Evolutionary conservation across 1,140 invertebrate genomes (phyloP).

Genomic region (Globodera ellingtonae): DNA sequence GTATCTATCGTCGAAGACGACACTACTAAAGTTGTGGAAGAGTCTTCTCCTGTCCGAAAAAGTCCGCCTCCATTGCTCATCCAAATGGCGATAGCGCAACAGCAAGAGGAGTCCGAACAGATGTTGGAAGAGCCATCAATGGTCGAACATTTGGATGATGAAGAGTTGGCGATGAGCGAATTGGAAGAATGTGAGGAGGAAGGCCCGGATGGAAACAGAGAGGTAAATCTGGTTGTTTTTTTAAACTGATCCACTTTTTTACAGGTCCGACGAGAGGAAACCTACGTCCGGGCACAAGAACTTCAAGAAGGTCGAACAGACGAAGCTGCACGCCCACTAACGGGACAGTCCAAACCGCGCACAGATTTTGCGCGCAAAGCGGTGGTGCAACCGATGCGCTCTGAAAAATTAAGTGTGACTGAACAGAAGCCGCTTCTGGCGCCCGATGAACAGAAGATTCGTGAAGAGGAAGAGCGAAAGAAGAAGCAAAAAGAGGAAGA

Average conservation of each 20-base stretch:
- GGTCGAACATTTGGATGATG: constrained; percentile 18
- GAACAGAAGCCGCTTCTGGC: constrained; percentile 32
- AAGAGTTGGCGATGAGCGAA: constrained; percentile 12
- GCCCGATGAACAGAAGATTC: constrained; percentile 30
- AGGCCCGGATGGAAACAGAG: constrained; percentile 23
- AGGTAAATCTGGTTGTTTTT: constrained; percentile 12
- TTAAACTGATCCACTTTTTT: background rate
- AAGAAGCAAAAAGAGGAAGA: constrained; percentile 21
- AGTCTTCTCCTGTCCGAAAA: background rate
- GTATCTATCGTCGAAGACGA: background rate
- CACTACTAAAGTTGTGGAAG: background rate
- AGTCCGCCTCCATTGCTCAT: constrained; percentile 12
- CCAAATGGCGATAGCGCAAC: background rate
- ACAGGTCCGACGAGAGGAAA: constrained; percentile 15
- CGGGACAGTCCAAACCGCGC: constrained; percentile 37
- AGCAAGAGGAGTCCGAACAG: constrained; percentile 23
- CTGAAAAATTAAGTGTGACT: constrained; percentile 37
- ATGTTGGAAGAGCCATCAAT: constrained; percentile 7
- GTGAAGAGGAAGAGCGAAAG: constrained; percentile 33
- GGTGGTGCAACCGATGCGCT: constrained; percentile 51
- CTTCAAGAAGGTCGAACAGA: constrained; percentile 16
- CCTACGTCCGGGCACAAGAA: constrained; percentile 20
- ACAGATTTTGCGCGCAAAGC: constrained; percentile 58
- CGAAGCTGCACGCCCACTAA: constrained; percentile 19
- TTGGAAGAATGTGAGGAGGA: constrained; percentile 24